A percentile compares a stretch with the other conserved stretches of the same genome.
Conservation (phyloP, 2,888 invertebrate genomes). For the Cepaea hortensis region DNA sequence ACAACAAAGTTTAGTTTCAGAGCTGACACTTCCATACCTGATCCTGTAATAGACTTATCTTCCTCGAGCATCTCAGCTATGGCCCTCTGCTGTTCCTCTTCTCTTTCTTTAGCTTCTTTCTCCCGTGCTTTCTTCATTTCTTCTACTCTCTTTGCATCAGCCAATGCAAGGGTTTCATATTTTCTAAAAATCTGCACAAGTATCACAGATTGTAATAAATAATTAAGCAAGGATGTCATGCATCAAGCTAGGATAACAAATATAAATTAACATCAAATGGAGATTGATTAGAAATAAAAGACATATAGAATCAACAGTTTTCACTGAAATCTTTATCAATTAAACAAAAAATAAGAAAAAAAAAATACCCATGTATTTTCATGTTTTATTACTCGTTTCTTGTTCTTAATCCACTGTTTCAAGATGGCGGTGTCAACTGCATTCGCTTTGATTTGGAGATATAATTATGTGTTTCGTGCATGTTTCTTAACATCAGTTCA, state of each 20-base stretch:
- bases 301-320: no score
- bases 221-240: no score
- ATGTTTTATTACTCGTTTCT: no score
- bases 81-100: slow-evolving; percentile 1
- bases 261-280: background rate
- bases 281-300: background rate
- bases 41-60: background rate
- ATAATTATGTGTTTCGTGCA: no score
- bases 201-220: no score
- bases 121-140: slow-evolving; percentile 49
- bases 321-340: no score
- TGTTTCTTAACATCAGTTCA: no score
- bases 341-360: no score
- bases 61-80: background rate
- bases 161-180: slow-evolving; percentile 58
- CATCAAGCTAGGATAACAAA: background rate
- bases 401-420: no score
- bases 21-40: background rate
- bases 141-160: slow-evolving; percentile 55
- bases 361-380: no score
- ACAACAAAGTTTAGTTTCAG: background rate
- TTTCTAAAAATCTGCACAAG: slow-evolving; percentile 61
- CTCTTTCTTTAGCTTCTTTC: slow-evolving; percentile 39
- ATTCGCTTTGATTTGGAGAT: no score
- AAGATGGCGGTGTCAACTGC: no score